Evolutionary conservation across 2,113 vertebrate species (phyloP), one percentile per base, ranked within the genome.

Genomic region (Pantherophis guttatus): DNA sequence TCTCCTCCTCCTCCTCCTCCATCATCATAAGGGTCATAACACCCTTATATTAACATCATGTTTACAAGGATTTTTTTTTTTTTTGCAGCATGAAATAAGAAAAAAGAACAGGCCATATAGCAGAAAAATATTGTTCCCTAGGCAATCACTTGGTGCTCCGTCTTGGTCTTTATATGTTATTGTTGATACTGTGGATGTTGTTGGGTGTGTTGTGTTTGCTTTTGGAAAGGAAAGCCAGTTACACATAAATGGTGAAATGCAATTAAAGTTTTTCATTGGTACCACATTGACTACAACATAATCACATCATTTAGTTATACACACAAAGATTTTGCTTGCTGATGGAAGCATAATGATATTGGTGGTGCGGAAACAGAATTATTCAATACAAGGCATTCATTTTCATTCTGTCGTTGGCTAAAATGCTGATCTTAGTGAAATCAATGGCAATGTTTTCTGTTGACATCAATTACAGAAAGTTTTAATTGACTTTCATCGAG

Each of bases 401-500:
- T 86, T 93, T 65, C 92, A 62, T 53, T 24, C 75, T 90, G 65
- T 81, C 21, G 10, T 24, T 85, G 70, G 75, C 8, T 62, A 90
- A 90, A 53, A 87, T 65, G 92, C 57, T 65, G 75, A 86, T 87
- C 81, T 85, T 54, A 65, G 75, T 62, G 48, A 86, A 93, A 93
- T 93, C 89, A 90, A 90, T 93, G 57, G 75, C 92, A 90, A 44
- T 44, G 26, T 59, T 90, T 86, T 93, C 29, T 54, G 57, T 93
- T 93, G 50, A 87, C 89, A 93, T 86, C 89, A 90, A 54, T 44
- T 62, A 93, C 54, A 57, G 70, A 88, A 93, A 86, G 29, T 48
- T 93, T 93, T 86, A 86, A 93, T 90, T 86, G 92, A 93, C 90
- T 93, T 81, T 90, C 21, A 59, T 50, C 33, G 8, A 90, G 55